Base-by-base conservation (phyloP, 1,140 invertebrate genomes). In the Drosophila baimaii region DNA sequence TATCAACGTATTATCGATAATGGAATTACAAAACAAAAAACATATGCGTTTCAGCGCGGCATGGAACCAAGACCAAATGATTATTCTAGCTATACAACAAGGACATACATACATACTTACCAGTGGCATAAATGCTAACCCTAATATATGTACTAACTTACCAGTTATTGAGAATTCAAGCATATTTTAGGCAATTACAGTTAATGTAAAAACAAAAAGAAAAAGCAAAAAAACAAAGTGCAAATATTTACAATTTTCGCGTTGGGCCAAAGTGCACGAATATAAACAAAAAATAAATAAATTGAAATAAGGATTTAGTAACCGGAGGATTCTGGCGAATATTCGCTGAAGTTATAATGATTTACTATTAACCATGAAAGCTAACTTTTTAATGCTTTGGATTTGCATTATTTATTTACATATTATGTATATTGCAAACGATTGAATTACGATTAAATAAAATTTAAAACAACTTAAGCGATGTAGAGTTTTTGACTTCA, bases 391-490 rank as follows among this genome's bases (percentile, higher is more conserved):
- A 79, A 88, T 88, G 83, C 83, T 88, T 86, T 88, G 72, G 79
- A 88, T 83, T 89, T 88, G 83, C 83, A 88, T 88, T 83, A 62
- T 88, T 86, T 86, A 77, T 58, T 77, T 69, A 77, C 69, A 75
- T 73, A 79, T 77, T 79, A 71, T 37, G 31, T 69, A 70, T 56
- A 69, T 57, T 71, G 27, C 19, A 71, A 70, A 69, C 33, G 13
- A 75, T 75, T 75, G 43, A 75, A 75, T 75, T 56, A 75, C 31
- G 37, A 57, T 57, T 75, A 57, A 75, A 75, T 75, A 75, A 70
- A 75, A 75, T 51, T 57, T 51, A 65, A 75, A 49, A 56, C 27
- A 49, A 69, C 33, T 31, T 27, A 27, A 35, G 44, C 15, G 4
- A 23, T 13, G 12, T 17, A 12, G 3, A 31, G 35, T 29, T 19